phyloP scores from a whole-genome alignment of 2,113 vertebrate species.

The Emydura subglobosa region DNA sequence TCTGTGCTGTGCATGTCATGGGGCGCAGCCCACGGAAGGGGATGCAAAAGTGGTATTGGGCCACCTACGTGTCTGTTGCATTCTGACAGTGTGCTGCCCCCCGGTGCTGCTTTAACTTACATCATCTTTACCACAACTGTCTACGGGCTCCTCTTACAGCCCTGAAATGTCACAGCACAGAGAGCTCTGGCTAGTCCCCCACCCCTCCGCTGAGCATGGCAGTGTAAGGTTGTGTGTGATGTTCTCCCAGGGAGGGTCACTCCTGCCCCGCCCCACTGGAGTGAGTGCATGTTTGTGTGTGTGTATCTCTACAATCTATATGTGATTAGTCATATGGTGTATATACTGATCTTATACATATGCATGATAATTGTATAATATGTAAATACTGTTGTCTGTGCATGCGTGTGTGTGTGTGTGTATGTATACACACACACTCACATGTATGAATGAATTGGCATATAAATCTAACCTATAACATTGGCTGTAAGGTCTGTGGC shows the following conservation, averaged over 20 bases:
- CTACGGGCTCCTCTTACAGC: neutral
- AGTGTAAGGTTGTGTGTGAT: neutral
- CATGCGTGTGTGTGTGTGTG: constrained; percentile 9
- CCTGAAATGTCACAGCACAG: fast-evolving
- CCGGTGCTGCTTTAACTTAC: neutral
- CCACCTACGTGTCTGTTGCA: neutral
- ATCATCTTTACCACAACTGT: neutral
- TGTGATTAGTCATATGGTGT: neutral
- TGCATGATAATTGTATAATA: constrained; percentile 4
- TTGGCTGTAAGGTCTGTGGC: no score
- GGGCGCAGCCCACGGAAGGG: neutral
- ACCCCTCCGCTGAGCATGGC: neutral
- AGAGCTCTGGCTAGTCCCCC: neutral
- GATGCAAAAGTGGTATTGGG: neutral
- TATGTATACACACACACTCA: neutral
- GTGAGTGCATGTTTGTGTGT: neutral
- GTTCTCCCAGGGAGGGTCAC: neutral
- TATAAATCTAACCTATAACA: no score
- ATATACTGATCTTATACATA: neutral
- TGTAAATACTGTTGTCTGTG: neutral
- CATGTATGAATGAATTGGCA: no score
- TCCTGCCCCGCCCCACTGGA: neutral
- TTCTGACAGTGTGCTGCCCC: neutral
- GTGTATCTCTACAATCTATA: neutral
- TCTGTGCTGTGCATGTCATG: neutral